Conservation (phyloP, 2,113 vertebrate genomes). For the Lophius piscatorius region DNA sequence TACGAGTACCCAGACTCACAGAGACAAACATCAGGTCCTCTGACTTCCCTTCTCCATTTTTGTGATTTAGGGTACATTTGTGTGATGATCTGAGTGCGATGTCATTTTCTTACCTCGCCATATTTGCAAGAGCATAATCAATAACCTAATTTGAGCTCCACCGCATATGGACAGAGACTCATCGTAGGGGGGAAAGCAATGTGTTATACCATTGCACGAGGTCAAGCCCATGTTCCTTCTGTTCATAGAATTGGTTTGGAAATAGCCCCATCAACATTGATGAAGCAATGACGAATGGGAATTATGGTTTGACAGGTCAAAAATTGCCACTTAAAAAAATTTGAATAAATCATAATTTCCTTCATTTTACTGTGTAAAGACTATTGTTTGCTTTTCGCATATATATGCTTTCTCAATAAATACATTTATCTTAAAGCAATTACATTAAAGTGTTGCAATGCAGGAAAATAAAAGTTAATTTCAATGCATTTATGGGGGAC, state of each 20-base stretch:
- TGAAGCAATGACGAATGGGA: conserved; percentile 60
- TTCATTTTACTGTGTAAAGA: conserved; percentile 5
- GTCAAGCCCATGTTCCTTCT: conserved; percentile 50
- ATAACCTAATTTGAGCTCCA: conserved; percentile 62
- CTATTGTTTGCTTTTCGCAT: conserved; percentile 2
- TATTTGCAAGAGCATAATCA: conserved; percentile 67
- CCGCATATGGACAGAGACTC: conserved; percentile 30
- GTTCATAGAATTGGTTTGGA: conserved; percentile 36
- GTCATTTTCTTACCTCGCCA: conserved; percentile 70
- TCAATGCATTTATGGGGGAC: not conserved
- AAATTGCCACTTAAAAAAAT: conserved; percentile 60
- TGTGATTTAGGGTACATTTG: conserved; percentile 76
- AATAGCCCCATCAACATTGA: conserved; percentile 67
- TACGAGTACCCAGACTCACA: conserved; percentile 54
- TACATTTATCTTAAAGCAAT: no score
- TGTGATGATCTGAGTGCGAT: conserved; percentile 71
- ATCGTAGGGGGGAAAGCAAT: conserved; percentile 7
- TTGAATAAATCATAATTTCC: conserved; percentile 48
- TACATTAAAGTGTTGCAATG: not conserved
- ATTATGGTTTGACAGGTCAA: conserved; percentile 66
- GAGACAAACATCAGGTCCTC: conserved; percentile 36
- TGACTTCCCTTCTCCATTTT: conserved; percentile 61
- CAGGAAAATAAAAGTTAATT: not conserved
- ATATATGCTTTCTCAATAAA: not conserved
- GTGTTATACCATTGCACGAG: conserved; percentile 62